Evolutionary conservation across 2,888 invertebrate genomes (phyloP).

Genomic region (Dryocosmus kuriphilus): DNA sequence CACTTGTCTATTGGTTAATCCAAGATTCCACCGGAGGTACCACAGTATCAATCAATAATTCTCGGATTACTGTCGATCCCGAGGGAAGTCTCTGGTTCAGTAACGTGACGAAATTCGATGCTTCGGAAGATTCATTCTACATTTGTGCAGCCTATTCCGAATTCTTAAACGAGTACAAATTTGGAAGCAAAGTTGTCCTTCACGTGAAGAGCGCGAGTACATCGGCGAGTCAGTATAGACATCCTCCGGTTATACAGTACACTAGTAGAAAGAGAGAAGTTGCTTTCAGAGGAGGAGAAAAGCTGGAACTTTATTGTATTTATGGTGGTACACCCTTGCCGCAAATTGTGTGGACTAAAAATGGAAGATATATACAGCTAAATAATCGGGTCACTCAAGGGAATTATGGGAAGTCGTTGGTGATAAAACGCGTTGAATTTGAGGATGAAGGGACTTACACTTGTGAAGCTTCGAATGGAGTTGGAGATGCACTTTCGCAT

Average conservation of each 20-base stretch:
- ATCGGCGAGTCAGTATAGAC: constrained; percentile 88
- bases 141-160: constrained; percentile 96
- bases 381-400: constrained; percentile 89
- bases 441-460: constrained; percentile 95
- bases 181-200: constrained; percentile 90
- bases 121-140: constrained; percentile 91
- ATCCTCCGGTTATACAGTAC: constrained; percentile 89
- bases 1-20: constrained; percentile 96
- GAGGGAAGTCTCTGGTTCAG: constrained; percentile 99
- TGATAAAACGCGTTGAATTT: constrained; percentile 91
- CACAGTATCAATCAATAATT: constrained; percentile 93
- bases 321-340: constrained; percentile 98
- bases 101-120: constrained; percentile 92
- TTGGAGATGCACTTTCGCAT: constrained; percentile 90
- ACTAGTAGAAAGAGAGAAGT: constrained; percentile 92
- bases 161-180: constrained; percentile 93
- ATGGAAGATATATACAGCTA: constrained; percentile 84
- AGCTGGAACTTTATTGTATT: constrained; percentile 93
- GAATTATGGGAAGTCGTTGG: constrained; percentile 96
- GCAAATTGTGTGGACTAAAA: constrained; percentile 94
- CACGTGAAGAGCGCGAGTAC: constrained; percentile 89
- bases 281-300: constrained; percentile 90
- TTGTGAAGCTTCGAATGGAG: constrained; percentile 95
- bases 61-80: constrained; percentile 96
- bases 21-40: constrained; percentile 88